Conservation (phyloP, 2,888 invertebrate genomes). For the Sinelater perroti region DNA sequence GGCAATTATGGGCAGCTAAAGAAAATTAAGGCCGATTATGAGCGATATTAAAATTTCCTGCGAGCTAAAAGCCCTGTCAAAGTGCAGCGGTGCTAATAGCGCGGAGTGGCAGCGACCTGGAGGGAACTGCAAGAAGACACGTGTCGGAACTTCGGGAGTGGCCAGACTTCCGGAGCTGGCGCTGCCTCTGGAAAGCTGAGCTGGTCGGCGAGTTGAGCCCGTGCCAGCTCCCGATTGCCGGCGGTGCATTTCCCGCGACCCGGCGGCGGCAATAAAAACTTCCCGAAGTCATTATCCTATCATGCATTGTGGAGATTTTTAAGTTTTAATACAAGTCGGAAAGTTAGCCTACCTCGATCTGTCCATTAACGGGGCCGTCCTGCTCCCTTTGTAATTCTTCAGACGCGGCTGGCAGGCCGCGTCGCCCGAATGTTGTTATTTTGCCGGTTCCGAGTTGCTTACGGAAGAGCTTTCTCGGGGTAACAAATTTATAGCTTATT, state of each 20-base stretch:
- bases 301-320: slow-evolving; percentile 39
- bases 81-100: slow-evolving; percentile 39
- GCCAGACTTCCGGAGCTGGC: slow-evolving; percentile 34
- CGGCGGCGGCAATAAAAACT: slow-evolving; percentile 38
- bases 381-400: slow-evolving; percentile 36
- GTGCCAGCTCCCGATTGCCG: slow-evolving; percentile 26
- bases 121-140: slow-evolving; percentile 31
- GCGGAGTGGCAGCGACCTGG: slow-evolving; percentile 32
- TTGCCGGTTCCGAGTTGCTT: slow-evolving; percentile 34
- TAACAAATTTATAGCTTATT: slow-evolving; percentile 36
- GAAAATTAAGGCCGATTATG: slow-evolving; percentile 36
- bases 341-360: slow-evolving; percentile 35
- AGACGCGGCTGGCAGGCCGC: slow-evolving; percentile 13
- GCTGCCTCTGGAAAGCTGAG: slow-evolving; percentile 29
- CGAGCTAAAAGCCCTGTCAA: slow-evolving; percentile 40
- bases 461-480: slow-evolving; percentile 30
- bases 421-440: slow-evolving; percentile 25
- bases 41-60: slow-evolving; percentile 39
- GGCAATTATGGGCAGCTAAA: slow-evolving; percentile 32
- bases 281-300: slow-evolving; percentile 41
- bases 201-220: slow-evolving; percentile 14
- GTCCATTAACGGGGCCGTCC: slow-evolving; percentile 35
- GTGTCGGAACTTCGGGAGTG: slow-evolving; percentile 39
- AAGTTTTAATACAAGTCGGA: slow-evolving; percentile 32
- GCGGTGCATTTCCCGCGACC: slow-evolving; percentile 9